A percentile compares a stretch with the other conserved stretches of the same genome.
Evolutionary conservation across 1,140 invertebrate species (phyloP).

Genomic region (Drosophila pseudoananassae): DNA sequence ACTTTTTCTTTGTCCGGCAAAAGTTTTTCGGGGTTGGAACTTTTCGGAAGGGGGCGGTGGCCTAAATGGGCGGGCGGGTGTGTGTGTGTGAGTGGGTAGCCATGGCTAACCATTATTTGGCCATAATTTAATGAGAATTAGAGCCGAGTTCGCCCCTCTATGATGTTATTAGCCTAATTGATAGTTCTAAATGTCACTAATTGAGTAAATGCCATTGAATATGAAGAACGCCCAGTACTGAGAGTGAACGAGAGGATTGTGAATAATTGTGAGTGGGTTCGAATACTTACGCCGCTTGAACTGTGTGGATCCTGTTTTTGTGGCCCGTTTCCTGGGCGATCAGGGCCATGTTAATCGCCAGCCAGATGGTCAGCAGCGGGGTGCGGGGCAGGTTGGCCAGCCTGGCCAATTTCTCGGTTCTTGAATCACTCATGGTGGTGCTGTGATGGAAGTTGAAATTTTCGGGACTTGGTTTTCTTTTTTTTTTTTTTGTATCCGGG

Average conservation of each 20-base stretch:
- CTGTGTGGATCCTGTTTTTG: constrained; percentile 65
- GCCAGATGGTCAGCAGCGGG: constrained; percentile 81
- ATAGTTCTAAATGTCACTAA: constrained; percentile 67
- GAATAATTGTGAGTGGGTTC: constrained; percentile 21
- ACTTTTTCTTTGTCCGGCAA: constrained; percentile 19
- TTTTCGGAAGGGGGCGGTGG: constrained; percentile 5
- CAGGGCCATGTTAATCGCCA: constrained; percentile 80
- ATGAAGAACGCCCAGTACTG: neutral
- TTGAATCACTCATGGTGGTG: constrained; percentile 82
- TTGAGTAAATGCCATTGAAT: constrained; percentile 50
- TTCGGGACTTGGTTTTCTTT: constrained; percentile 11
- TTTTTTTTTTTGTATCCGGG: neutral
- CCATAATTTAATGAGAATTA: constrained; percentile 62
- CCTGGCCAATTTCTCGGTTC: constrained; percentile 69
- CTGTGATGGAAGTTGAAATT: constrained; percentile 32
- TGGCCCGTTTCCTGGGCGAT: constrained; percentile 77
- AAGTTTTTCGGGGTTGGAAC: constrained; percentile 3
- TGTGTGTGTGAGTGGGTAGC: too few species aligned
- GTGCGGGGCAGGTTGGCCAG: constrained; percentile 69
- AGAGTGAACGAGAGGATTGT: constrained; percentile 10
- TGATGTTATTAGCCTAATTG: constrained; percentile 69
- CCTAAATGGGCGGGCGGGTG: neutral
- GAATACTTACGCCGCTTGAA: constrained; percentile 81
- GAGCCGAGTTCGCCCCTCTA: constrained; percentile 38
- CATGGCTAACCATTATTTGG: constrained; percentile 47